phyloP scores from a whole-genome alignment of 2,113 vertebrate species.

The Zosterops borbonicus region DNA sequence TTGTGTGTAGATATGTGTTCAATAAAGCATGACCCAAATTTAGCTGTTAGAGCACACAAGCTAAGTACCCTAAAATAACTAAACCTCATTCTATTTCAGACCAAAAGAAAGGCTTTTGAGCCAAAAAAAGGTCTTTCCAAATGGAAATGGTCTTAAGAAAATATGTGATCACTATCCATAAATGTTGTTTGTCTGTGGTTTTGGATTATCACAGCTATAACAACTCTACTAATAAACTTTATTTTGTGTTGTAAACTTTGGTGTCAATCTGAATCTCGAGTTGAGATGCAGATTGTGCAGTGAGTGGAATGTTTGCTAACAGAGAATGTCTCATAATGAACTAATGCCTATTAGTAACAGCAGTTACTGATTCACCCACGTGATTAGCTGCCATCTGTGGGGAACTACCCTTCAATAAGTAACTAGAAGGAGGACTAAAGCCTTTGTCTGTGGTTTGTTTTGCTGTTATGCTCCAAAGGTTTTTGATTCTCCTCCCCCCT shows the following conservation, averaged over 20 bases:
- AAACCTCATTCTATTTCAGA: neutral
- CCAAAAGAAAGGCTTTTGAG: neutral
- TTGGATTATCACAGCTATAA: neutral
- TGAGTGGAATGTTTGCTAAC: neutral
- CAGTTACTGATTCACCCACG: constrained; percentile 5
- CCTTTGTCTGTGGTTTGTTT: neutral
- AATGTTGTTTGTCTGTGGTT: neutral
- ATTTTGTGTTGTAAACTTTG: neutral
- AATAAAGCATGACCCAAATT: neutral
- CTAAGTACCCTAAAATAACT: neutral
- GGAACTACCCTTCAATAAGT: constrained; percentile 1
- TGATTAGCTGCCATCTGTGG: neutral
- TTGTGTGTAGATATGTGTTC: neutral
- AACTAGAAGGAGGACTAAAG: neutral
- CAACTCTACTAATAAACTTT: neutral
- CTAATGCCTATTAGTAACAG: neutral
- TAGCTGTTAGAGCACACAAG: neutral
- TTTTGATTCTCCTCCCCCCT: neutral
- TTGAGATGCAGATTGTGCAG: neutral
- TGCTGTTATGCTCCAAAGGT: neutral
- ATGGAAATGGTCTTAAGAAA: neutral
- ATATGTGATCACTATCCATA: neutral
- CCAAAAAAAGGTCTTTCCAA: neutral
- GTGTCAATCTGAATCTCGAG: neutral
- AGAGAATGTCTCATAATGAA: neutral